A percentile compares a stretch with the other conserved stretches of the same genome.
Evolutionary conservation across 2,888 invertebrate genomes (phyloP).

Genomic region (Rotaria socialis): DNA sequence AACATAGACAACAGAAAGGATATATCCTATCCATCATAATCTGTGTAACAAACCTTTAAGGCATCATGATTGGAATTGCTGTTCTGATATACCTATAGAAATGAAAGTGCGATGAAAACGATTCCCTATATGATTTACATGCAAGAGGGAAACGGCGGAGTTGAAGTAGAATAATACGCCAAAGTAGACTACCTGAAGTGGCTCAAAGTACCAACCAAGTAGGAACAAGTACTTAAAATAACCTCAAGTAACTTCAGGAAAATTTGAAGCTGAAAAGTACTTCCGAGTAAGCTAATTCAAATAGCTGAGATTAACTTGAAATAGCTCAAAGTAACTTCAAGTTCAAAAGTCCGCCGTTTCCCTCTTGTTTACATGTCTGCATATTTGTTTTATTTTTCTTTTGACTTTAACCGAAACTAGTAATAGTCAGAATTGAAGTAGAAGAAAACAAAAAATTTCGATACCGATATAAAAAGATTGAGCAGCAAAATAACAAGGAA

Average conservation of each 20-base stretch:
- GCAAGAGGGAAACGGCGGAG: too few species aligned
- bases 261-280: too few species aligned
- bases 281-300: too few species aligned
- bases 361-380: not conserved
- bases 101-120: not conserved
- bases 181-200: too few species aligned
- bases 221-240: too few species aligned
- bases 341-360: too few species aligned
- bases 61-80: slow-evolving; percentile 22
- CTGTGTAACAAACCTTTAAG: not conserved
- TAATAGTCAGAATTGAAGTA: not conserved
- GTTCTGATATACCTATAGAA: slow-evolving; percentile 23
- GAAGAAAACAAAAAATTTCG: not conserved
- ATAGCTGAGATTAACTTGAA: too few species aligned
- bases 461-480: not conserved
- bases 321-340: too few species aligned
- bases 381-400: not conserved
- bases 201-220: too few species aligned
- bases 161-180: too few species aligned
- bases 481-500: not conserved
- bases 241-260: too few species aligned
- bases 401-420: not conserved
- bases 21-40: not conserved
- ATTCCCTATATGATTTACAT: not conserved
- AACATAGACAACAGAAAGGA: not conserved